These are phyloP conservation scores for Xiphophorus couchianus DNA, from an alignment of 2,113 vertebrate genomes.

Conservation along the genomic window DNA sequence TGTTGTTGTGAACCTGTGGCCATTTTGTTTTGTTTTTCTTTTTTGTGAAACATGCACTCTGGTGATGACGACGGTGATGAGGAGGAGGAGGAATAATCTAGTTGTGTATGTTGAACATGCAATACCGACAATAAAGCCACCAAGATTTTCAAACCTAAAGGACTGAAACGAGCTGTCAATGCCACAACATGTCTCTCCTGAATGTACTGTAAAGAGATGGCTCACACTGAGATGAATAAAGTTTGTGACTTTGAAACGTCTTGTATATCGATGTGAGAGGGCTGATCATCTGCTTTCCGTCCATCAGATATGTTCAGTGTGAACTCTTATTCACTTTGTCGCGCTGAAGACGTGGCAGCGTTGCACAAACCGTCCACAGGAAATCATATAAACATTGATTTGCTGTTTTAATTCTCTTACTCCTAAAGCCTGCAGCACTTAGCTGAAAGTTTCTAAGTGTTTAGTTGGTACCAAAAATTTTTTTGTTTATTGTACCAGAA, in stretches of 20 bases:
- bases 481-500: background rate
- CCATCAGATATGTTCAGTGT: background rate
- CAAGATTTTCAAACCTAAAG: constrained; percentile 74
- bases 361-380: background rate
- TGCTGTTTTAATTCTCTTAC: background rate
- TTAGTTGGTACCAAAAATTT: background rate
- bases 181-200: background rate
- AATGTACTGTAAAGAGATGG: constrained; percentile 3
- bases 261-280: background rate
- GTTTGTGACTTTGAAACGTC: constrained; percentile 1
- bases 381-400: background rate
- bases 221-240: constrained; percentile 9
- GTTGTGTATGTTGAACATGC: constrained; percentile 77
- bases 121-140: constrained; percentile 82
- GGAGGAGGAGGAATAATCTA: constrained; percentile 61
- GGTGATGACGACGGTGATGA: constrained; percentile 36
- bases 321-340: background rate
- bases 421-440: background rate
- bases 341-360: too few relatives aligned
- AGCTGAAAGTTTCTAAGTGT: background rate
- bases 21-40: constrained; percentile 29
- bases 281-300: too few relatives aligned
- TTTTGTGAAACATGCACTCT: constrained; percentile 78
- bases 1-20: constrained; percentile 70
- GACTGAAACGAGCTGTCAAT: constrained; percentile 10